A percentile compares a stretch with the other conserved stretches of the same genome.
Evolutionary conservation across 1,140 invertebrate genomes (phyloP).

Genomic region (Solenopsis invicta): DNA sequence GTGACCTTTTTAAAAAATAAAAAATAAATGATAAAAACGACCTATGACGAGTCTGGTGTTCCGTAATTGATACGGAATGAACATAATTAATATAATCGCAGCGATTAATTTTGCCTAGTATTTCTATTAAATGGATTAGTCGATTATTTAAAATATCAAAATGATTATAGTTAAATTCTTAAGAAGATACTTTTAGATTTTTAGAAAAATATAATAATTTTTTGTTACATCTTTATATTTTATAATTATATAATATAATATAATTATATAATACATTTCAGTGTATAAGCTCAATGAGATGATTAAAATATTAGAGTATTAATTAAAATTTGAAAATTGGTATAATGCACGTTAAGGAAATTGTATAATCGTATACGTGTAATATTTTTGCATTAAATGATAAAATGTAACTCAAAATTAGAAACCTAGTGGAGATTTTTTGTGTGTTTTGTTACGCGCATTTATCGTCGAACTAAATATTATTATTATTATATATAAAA

Average conservation of each 20-base stretch:
- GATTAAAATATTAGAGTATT: conserved; percentile 10
- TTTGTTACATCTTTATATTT: conserved; percentile 27
- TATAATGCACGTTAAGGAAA: not conserved
- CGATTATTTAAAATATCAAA: conserved; percentile 11
- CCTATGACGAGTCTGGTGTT: not conserved
- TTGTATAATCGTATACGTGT: not conserved
- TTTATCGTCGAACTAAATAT: not conserved
- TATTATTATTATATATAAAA: not conserved
- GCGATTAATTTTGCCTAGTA: not conserved
- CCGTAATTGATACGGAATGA: not conserved
- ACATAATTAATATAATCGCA: not conserved
- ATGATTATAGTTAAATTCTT: not conserved
- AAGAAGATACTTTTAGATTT: not conserved
- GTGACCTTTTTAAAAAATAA: not conserved
- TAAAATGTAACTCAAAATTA: not conserved
- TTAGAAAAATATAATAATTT: not conserved
- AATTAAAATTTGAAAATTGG: not conserved
- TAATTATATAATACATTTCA: conserved; percentile 10
- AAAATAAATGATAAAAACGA: not conserved
- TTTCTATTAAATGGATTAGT: not conserved
- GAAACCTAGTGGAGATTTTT: not conserved
- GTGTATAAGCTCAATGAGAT: conserved; percentile 3
- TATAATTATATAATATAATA: conserved; percentile 36
- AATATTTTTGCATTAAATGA: conserved; percentile 39
- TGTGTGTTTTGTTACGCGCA: not conserved